Base-by-base conservation (phyloP, 2,113 vertebrate genomes). In the Lota lota region DNA sequence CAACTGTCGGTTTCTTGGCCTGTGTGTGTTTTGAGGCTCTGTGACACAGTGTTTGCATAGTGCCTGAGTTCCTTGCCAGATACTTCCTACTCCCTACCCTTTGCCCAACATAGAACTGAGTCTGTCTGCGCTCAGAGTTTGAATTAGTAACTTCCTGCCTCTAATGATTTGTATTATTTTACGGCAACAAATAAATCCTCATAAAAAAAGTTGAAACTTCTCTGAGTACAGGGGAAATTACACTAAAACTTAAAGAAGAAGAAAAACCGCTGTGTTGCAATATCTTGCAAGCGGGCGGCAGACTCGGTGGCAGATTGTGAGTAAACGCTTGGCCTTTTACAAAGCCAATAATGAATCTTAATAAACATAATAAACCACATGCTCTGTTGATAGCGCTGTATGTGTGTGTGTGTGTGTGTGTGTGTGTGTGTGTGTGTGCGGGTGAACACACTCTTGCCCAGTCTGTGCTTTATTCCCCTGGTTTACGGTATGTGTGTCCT, bases 371-470 rank as follows among this genome's bases (percentile, higher is more conserved):
- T 67, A 68, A 36, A 36, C 67, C 64, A 22, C 79, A 71, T 62
- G 77, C 76, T 78, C 66, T 73, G 68, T 77, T 82, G 78, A 69
- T 84, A 77, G 80, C 78, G 79, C 73, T 33, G 78, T n/a, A 18
- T 56, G 53, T 14, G 17, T n/a, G 53, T 47, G 40, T 47, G 40
- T 47, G 40, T 47, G 40, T 33, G 28, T 33, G 28, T 33, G 28
- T 33, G 28, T 33, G 28, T 33, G 28, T 33, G 28, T 33, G 28
- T 7, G 28, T 33, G 28, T 33, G 28, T 33, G 28, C 7, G 28
- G 1, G 72, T 74, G 79, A 82, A 74, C 80, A 81, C 79, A 54
- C 66, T 74, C 76, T 68, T 70, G 80, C 84, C 83, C 80, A 57
- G 82, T 79, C 58, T 65, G 69, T 65, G 64, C 62, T 78, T 82